These are phyloP conservation scores for Camelus dromedarius DNA, from an alignment of 2,113 vertebrate species.

Conservation along the genomic window DNA sequence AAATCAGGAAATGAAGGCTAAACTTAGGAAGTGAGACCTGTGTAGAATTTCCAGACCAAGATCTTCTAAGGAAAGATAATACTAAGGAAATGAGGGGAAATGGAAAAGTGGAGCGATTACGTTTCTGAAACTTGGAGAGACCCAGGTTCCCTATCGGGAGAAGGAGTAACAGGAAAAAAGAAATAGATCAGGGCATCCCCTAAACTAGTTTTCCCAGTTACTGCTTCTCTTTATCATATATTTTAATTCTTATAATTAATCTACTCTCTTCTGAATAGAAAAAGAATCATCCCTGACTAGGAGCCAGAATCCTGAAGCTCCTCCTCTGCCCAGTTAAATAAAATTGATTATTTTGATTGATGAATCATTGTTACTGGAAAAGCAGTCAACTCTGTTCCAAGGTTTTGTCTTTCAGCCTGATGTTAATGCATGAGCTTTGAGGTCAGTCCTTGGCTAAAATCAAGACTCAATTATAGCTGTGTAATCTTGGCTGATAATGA, in stretches of 20 bases:
- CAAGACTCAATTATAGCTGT: neutral
- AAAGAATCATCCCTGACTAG: neutral
- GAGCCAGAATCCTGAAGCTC: neutral
- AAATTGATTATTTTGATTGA: neutral
- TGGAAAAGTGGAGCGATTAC: neutral
- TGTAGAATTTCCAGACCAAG: neutral
- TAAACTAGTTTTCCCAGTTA: neutral
- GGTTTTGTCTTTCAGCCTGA: neutral
- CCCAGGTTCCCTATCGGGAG: neutral
- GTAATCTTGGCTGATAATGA: neutral
- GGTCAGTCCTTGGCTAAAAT: neutral
- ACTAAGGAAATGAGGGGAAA: neutral
- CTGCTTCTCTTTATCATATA: neutral
- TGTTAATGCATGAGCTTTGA: neutral
- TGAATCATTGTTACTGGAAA: neutral
- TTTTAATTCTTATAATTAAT: slow-evolving; percentile 28
- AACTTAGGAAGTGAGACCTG: neutral
- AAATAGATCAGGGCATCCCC: neutral
- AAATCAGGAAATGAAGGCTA: neutral
- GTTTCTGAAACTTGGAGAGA: neutral
- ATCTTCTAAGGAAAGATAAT: neutral
- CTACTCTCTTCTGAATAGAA: neutral
- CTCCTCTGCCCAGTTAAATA: neutral
- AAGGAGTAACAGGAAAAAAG: too few species aligned
- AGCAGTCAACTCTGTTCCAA: neutral